Percentiles rank a stretch among this genome's conserved stretches.
Evolutionary conservation across 2,797 vertebrate genomes (phyloP).

Genomic region (Dallia pectoralis): DNA sequence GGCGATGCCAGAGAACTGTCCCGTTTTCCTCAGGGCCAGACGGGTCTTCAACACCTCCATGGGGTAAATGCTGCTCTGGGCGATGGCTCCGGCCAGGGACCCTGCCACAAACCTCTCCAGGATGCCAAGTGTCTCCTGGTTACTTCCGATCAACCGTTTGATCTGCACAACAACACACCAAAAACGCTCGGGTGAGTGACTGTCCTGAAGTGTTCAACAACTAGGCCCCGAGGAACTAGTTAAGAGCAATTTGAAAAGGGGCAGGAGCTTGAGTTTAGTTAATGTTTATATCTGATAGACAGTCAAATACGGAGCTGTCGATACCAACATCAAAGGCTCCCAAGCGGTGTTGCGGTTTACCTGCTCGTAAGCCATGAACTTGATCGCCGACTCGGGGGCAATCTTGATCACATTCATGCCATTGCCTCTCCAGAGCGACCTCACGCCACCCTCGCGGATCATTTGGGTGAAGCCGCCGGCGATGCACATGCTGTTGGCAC

Average conservation of each 20-base stretch:
- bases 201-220: neutral
- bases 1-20: slow-evolving; percentile 86
- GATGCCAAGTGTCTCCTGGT: slow-evolving; percentile 90
- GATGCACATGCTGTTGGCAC: slow-evolving; percentile 90
- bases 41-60: slow-evolving; percentile 98
- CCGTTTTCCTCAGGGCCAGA: slow-evolving; percentile 88
- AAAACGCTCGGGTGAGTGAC: neutral
- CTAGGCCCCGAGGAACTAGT: neutral
- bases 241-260: neutral
- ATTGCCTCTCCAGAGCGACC: slow-evolving; percentile 92
- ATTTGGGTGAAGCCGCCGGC: slow-evolving; percentile 87
- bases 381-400: slow-evolving; percentile 93
- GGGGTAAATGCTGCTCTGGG: slow-evolving; percentile 96
- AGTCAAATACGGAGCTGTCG: neutral
- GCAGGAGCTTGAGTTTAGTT: neutral
- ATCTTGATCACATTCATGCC: slow-evolving; percentile 97
- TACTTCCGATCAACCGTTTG: slow-evolving; percentile 88
- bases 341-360: slow-evolving; percentile 60
- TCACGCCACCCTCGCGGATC: slow-evolving; percentile 88
- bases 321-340: neutral
- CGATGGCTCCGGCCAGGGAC: slow-evolving; percentile 87
- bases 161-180: slow-evolving; percentile 73
- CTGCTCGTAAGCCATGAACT: slow-evolving; percentile 98
- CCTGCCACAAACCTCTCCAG: slow-evolving; percentile 86
- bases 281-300: neutral